Percentiles rank a stretch among this genome's conserved stretches.
Conservation (phyloP, 2,797 vertebrate genomes). For the Danio tinwini region DNA sequence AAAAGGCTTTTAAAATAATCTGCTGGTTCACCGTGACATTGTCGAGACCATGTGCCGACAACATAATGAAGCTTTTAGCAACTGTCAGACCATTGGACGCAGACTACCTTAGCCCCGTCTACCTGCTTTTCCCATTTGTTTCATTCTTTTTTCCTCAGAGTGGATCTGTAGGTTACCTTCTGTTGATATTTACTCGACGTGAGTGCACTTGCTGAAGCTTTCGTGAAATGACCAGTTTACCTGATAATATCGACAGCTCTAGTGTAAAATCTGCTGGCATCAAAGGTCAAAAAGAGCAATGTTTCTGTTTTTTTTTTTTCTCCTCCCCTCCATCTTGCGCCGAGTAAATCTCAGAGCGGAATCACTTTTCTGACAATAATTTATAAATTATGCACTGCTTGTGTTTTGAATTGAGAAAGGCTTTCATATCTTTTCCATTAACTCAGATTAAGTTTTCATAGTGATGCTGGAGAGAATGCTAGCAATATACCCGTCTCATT, state of each 20-base stretch:
- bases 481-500: conserved; percentile 99
- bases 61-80: conserved; percentile 85
- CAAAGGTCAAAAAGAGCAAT: conserved; percentile 91
- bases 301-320: conserved; percentile 78
- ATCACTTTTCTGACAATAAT: conserved; percentile 99
- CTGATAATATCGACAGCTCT: conserved; percentile 95
- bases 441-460: conserved; percentile 99
- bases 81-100: conserved; percentile 81
- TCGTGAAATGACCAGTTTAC: conserved; percentile 88
- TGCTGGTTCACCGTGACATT: conserved; percentile 69
- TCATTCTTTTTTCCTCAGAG: conserved; percentile 71
- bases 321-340: conserved; percentile 79
- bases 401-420: conserved; percentile 99
- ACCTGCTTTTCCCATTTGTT: conserved; percentile 69
- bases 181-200: conserved; percentile 82
- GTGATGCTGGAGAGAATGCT: conserved; percentile 97
- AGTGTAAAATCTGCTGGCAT: conserved; percentile 92
- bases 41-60: conserved; percentile 73
- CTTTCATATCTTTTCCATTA: conserved; percentile 99
- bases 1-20: conserved; percentile 78
- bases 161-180: conserved; percentile 71
- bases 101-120: conserved; percentile 71
- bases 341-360: conserved; percentile 95
- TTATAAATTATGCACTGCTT: conserved; percentile 98
- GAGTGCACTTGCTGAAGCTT: conserved; percentile 82